These are phyloP conservation scores for Ceuthmochares aereus DNA, from an alignment of 2,113 vertebrate genomes.

Conservation along the genomic window DNA sequence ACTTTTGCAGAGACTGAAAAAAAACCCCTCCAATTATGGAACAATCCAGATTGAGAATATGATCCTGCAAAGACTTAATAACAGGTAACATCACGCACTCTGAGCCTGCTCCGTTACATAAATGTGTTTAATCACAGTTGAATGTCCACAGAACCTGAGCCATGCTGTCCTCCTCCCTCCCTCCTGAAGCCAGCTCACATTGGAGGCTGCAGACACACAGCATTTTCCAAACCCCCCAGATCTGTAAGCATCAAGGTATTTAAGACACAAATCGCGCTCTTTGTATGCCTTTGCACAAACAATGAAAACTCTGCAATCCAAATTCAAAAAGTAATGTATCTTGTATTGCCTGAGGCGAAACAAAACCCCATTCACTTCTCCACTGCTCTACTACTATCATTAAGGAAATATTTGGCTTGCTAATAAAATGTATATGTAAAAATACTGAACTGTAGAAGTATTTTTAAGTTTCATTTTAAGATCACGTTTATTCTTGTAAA, in stretches of 20 bases:
- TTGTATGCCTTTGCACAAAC: not conserved
- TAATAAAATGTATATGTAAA: not conserved
- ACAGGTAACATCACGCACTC: not conserved
- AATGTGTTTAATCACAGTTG: not conserved
- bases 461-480: not conserved
- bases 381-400: not conserved
- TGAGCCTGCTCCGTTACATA: not conserved
- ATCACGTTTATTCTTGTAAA: not conserved
- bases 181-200: not conserved
- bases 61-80: rapidly evolving
- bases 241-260: not conserved
- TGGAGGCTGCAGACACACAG: not conserved
- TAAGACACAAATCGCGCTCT: not conserved
- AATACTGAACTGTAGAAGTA: not conserved
- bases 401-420: not conserved
- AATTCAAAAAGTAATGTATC: rapidly evolving
- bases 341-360: not conserved
- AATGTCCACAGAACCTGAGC: not conserved
- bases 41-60: not conserved
- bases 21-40: not conserved
- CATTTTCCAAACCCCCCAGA: not conserved
- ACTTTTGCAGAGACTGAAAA: not conserved
- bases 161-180: not conserved
- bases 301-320: not conserved
- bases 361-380: not conserved